These are phyloP conservation scores for Dendronephthya gigantea DNA, from an alignment of 64 coral and sea anemone species.

Conservation along the genomic window DNA sequence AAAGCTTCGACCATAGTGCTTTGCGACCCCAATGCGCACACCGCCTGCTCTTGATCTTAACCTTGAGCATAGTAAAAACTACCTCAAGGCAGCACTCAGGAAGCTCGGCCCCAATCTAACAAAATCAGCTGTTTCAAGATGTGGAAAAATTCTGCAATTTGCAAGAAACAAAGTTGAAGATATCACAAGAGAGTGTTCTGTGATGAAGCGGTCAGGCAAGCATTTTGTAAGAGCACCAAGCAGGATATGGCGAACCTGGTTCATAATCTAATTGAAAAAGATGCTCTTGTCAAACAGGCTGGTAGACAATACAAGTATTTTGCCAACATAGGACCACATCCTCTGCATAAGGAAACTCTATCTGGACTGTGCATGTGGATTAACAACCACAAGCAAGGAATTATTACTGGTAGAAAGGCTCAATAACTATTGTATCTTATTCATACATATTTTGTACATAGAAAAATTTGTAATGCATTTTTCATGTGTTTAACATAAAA, in stretches of 20 bases:
- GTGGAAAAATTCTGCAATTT: slow-evolving; percentile 5
- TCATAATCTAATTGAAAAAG: neutral
- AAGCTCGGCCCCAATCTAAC: slow-evolving; percentile 26
- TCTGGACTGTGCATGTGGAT: neutral
- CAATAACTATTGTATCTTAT: neutral
- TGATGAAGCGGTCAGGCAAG: slow-evolving; percentile 20
- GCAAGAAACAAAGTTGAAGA: slow-evolving; percentile 18
- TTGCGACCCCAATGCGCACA: slow-evolving; percentile 24
- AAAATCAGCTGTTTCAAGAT: slow-evolving; percentile 4
- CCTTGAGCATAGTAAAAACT: slow-evolving; percentile 30
- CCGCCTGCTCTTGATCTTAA: slow-evolving; percentile 29
- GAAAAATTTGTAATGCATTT: no score
- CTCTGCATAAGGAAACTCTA: neutral
- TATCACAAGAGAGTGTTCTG: neutral
- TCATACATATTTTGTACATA: no score
- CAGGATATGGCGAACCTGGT: neutral
- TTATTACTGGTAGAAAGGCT: neutral
- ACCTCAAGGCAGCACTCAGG: slow-evolving; percentile 22
- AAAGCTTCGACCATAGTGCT: neutral
- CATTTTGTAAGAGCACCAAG: neutral
- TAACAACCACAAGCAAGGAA: neutral
- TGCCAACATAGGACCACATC: neutral
- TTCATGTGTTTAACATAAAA: no score
- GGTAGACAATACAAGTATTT: neutral
- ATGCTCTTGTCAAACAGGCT: neutral